phyloP scores from a whole-genome alignment of 2,113 vertebrate genomes.

The Elgaria multicarinata region DNA sequence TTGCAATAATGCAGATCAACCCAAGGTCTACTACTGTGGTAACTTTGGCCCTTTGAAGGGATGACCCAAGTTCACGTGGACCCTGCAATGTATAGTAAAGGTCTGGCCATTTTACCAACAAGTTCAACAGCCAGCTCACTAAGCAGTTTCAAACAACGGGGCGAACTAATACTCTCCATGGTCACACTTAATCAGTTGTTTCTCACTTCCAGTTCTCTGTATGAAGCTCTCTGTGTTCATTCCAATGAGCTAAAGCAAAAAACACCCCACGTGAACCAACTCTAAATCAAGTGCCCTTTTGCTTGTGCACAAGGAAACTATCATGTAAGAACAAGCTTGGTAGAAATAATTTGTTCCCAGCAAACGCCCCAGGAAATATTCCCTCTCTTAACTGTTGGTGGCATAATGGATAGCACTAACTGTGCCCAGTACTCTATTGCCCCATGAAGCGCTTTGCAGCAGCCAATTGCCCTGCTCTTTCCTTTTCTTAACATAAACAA shows the following conservation, averaged over 20 bases:
- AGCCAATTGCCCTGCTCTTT: neutral
- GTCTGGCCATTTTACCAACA: neutral
- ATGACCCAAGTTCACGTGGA: neutral
- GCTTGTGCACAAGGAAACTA: neutral
- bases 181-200: constrained; percentile 1
- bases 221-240: neutral
- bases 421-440: neutral
- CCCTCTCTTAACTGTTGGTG: neutral
- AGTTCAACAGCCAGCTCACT: neutral
- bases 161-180: neutral
- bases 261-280: neutral
- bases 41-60: neutral
- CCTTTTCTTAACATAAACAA: neutral
- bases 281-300: neutral
- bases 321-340: neutral
- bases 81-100: neutral
- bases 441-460: neutral
- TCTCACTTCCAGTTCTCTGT: neutral
- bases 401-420: neutral
- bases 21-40: neutral
- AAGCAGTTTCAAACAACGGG: neutral
- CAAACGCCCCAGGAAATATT: neutral
- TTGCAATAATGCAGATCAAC: neutral
- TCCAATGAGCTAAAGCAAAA: neutral
- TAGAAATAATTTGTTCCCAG: neutral